Percentiles rank a stretch among this genome's conserved stretches.
These are phyloP conservation scores for Eurosta solidaginis DNA, from an alignment of 1,140 invertebrate genomes.

Conservation along the genomic window DNA sequence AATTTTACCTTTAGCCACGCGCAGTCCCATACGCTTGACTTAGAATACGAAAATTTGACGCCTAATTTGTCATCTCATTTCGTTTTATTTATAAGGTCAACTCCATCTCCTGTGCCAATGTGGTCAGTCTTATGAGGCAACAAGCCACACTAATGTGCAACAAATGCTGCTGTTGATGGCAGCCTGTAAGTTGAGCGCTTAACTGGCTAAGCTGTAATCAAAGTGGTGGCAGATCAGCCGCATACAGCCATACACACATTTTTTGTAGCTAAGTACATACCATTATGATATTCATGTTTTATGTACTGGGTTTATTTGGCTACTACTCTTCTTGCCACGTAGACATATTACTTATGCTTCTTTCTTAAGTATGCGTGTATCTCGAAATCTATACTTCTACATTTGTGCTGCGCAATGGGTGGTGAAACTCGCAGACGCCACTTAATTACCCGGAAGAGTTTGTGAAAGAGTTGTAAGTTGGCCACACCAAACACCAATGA, in stretches of 20 bases:
- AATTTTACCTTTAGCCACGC: too few relatives aligned
- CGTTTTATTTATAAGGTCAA: background rate
- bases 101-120: background rate
- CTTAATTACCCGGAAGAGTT: constrained; percentile 33
- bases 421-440: constrained; percentile 27
- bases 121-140: background rate
- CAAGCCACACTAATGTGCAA: background rate
- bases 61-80: constrained; percentile 31
- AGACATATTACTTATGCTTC: background rate
- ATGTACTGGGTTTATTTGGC: background rate
- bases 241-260: background rate
- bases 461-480: constrained; percentile 8
- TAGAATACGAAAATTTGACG: constrained; percentile 21
- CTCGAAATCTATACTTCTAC: constrained; percentile 17
- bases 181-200: background rate
- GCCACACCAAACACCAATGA: background rate
- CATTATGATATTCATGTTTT: background rate
- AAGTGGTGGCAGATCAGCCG: background rate
- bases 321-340: background rate
- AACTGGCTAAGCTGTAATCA: constrained; percentile 9
- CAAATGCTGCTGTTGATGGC: background rate
- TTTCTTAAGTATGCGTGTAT: background rate
- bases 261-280: too few relatives aligned
- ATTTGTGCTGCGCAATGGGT: background rate
- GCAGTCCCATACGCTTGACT: background rate